Base-by-base conservation (phyloP, 2,113 vertebrate species). In the Melanerpes aurifrons region DNA sequence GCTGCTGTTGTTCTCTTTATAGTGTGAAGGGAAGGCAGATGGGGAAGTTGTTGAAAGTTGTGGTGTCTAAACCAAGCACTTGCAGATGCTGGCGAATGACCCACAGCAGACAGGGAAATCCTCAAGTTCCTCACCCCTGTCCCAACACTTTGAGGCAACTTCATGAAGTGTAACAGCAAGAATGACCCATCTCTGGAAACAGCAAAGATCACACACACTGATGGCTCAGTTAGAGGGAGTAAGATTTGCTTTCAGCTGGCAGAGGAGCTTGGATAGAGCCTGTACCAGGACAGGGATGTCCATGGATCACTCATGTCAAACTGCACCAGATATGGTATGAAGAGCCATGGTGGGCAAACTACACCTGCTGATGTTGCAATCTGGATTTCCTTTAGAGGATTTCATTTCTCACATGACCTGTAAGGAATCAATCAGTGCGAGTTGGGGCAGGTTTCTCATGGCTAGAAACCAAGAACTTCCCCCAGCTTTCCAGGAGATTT, bases 401-500 rank as follows among this genome's bases (percentile, higher is more conserved):
- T 64, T 20, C 20, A 57, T n/a, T 66, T 37, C 88, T 88, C 70
- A 61, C 26, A 16, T 12, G 5, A 28, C 9, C 80, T 66, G 15
- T 32, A 71, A 77, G 62, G 26, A 73, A 80, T 16, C 8, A 1
- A 73, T 16, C 9, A 1, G 76, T n/a, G 21, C 3, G 0, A 50
- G 53, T 9, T 0, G 0, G 37, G 24, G 56, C 72, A 77, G 40
- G 11, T 7, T 78, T 71, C 67, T 29, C 59, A 29, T 0, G 0
- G 64, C 47, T 4, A 9, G 21, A 78, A 79, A 37, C 59, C 72
- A 58, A 8, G 11, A 79, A 59, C 31, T 62, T 15, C 15, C 68
- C 19, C 16, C 82, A 61, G 86, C 63, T 45, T 54, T n/a, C 74
- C 25, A 24, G 18, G 59, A 68, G 31, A 15, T 24, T 10, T 53